Evolutionary conservation across 2,113 vertebrate species (phyloP), one percentile per base, ranked within the genome.

Genomic region (Rhabdornis inornatus): DNA sequence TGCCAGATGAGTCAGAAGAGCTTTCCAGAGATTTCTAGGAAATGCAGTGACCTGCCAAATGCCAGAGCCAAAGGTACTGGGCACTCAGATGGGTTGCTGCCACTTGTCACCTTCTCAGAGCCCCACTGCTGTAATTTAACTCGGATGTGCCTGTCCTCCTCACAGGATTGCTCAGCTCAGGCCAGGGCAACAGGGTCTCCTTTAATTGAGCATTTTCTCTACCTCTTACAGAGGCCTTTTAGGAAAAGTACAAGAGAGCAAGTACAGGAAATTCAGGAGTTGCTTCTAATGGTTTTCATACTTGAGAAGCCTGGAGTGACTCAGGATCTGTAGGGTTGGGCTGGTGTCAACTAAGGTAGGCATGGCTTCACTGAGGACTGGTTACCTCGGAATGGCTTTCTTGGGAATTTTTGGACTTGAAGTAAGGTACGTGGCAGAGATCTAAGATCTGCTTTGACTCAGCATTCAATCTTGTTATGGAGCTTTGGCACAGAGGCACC

Each of bases 21-120:
- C 56, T 94, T 90, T 33, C 71, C 57, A 64, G 33, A 40, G 90
- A 92, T 87, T 93, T 96, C 80, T 81, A 95, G 88, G 91, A 95
- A 96, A 82, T 15, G 47, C 21, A 39, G 64, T 30, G 83, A 44
- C 64, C 60, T 77, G 76, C 82, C 90, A 96, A 94, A 78, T 70
- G 22, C 50, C 44, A 52, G 88, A 53, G 59, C 50, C 76, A 81
- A 93, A 81, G 70, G 68, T 86, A 47, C 2, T 76, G 71, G 72
- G 63, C 35, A 24, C 63, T 83, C 37, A 56, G 59, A 86, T 63
- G 63, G n/a, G 88, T 86, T 1, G 1, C 47, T 93, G 85, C 52
- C 44, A 64, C 90, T 91, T 88, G 56, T 9, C 5, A 0, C 31
- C 40, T 92, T 63, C 69, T 84, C 64, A 71, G 31, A 91, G 92